Conservation (phyloP, 2,113 vertebrate species). For the Nesogale talazaci region DNA sequence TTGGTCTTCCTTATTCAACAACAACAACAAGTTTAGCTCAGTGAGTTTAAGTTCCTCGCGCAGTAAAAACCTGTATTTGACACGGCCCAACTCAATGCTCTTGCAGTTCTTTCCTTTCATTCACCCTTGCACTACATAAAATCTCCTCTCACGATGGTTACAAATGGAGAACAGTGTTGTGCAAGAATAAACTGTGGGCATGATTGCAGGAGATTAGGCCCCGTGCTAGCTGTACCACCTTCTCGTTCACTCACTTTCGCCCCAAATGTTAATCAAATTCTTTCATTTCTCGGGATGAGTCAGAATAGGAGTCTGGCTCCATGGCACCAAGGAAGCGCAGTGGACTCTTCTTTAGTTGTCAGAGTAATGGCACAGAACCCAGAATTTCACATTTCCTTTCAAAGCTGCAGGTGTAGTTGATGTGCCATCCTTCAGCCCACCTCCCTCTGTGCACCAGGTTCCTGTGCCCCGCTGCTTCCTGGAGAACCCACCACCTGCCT, state of each 20-base stretch:
- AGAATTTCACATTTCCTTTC: background rate
- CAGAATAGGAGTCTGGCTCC: background rate
- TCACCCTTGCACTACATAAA: background rate
- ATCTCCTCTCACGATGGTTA: background rate
- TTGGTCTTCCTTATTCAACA: too few species aligned
- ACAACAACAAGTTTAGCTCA: background rate
- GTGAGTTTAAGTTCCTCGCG: background rate
- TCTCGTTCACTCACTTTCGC: too few species aligned
- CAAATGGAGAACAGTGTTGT: background rate
- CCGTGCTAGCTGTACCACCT: background rate
- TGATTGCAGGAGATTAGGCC: background rate
- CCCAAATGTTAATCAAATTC: background rate
- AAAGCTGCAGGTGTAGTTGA: background rate
- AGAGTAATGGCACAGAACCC: background rate
- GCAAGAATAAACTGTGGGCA: background rate
- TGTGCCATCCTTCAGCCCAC: background rate
- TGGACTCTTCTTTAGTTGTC: background rate
- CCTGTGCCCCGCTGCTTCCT: too few species aligned
- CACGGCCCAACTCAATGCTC: background rate
- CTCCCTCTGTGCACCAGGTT: background rate
- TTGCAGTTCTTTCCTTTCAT: background rate
- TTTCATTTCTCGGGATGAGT: background rate
- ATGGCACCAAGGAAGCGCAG: background rate
- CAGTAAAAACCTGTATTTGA: background rate
- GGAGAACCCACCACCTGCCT: background rate